Conservation (phyloP, 2,113 vertebrate species). For the Coreoperca whiteheadi region DNA sequence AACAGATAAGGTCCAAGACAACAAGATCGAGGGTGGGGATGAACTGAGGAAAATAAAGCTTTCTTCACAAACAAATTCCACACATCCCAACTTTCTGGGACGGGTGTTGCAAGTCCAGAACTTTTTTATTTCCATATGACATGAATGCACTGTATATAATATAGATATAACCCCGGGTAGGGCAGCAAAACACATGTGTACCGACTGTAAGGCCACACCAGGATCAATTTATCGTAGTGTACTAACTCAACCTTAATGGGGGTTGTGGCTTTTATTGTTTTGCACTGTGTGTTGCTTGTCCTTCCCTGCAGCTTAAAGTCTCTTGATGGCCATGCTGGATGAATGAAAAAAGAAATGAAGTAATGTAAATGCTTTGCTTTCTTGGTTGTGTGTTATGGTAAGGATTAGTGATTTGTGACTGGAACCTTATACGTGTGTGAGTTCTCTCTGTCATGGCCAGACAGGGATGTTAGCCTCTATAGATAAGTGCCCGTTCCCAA, state of each 20-base stretch:
- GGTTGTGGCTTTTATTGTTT: constrained; percentile 12
- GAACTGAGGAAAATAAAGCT: neutral
- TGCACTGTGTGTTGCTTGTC: constrained; percentile 34
- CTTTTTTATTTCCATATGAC: constrained; percentile 40
- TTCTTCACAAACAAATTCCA: neutral
- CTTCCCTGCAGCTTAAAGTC: constrained; percentile 1
- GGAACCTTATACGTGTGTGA: neutral
- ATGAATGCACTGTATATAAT: constrained; percentile 52
- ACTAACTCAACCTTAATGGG: neutral
- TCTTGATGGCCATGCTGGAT: constrained; percentile 36
- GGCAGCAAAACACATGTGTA: constrained; percentile 18
- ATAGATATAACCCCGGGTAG: neutral
- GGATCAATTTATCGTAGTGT: neutral
- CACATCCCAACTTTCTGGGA: neutral
- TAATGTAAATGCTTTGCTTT: neutral
- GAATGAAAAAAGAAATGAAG: neutral
- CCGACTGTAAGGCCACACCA: neutral
- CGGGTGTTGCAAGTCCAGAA: neutral
- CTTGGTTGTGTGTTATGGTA: neutral
- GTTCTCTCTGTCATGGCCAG: constrained; percentile 35
- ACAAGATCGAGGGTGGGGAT: neutral
- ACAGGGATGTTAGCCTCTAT: constrained; percentile 19
- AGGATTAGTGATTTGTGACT: neutral
- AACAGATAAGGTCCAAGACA: neutral
- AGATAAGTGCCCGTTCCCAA: constrained; percentile 54